Percentiles rank a stretch among this genome's conserved stretches.
phyloP scores from a whole-genome alignment of 2,113 vertebrate species.

The Sisor rabdophorus region DNA sequence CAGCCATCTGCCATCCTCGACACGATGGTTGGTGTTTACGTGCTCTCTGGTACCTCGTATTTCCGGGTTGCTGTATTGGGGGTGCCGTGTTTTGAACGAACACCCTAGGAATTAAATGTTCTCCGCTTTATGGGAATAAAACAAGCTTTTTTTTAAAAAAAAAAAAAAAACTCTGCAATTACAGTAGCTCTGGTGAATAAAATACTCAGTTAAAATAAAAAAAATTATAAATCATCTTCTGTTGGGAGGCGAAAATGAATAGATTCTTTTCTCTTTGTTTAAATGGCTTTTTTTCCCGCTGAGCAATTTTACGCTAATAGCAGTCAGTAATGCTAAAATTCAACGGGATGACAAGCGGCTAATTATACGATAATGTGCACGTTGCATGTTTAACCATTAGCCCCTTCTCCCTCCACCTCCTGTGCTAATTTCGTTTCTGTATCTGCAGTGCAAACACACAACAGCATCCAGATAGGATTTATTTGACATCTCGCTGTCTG shows the following conservation, averaged over 20 bases:
- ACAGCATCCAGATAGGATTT: conserved; percentile 46
- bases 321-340: conserved; percentile 48
- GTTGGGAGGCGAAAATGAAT: not conserved
- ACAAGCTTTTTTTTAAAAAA: not conserved
- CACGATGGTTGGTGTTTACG: not conserved
- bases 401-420: conserved; percentile 33
- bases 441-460: conserved; percentile 46
- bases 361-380: conserved; percentile 50
- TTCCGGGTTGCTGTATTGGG: not conserved
- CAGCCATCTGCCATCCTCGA: conserved; percentile 12
- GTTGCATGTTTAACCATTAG: conserved; percentile 50
- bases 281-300: conserved; percentile 32
- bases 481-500: conserved; percentile 47
- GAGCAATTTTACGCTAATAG: conserved; percentile 46
- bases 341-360: conserved; percentile 41
- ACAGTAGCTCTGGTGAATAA: not conserved
- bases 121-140: not conserved
- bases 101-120: conserved; percentile 2
- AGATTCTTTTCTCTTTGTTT: conserved; percentile 6
- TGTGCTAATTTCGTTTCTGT: conserved; percentile 45
- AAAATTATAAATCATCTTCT: not conserved
- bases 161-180: not conserved
- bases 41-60: not conserved
- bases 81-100: not conserved
- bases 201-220: not conserved